A percentile compares a stretch with the other conserved stretches of the same genome.
These are phyloP conservation scores for Herpailurus yagouaroundi DNA, from an alignment of 2,113 vertebrate species.

Conservation along the genomic window DNA sequence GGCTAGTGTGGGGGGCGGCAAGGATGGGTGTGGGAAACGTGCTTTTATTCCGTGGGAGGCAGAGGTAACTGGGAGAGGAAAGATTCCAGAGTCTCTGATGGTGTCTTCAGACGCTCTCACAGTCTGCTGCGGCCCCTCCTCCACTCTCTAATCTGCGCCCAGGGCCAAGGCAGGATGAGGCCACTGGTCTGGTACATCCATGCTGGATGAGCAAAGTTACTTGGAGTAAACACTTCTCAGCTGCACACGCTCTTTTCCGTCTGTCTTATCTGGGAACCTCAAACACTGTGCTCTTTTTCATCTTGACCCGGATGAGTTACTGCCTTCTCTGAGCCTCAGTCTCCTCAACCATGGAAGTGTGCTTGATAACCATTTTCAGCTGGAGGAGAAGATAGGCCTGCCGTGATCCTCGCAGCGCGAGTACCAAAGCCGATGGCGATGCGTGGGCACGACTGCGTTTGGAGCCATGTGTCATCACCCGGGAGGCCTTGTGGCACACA, in stretches of 20 bases:
- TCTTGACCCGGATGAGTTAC: background rate
- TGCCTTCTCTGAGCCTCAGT: background rate
- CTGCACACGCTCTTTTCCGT: background rate
- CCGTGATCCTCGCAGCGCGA: background rate
- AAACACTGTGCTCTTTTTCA: background rate
- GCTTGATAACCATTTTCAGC: background rate
- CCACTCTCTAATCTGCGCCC: background rate
- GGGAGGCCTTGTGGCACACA: background rate
- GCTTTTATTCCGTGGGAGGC: background rate
- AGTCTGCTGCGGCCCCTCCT: background rate
- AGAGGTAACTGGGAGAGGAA: background rate
- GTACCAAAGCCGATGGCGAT: background rate
- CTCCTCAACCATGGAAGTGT: background rate
- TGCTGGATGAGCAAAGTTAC: background rate
- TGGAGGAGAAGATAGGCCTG: background rate
- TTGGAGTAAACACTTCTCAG: background rate
- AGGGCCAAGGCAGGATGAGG: slow-evolving; percentile 18
- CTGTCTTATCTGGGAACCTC: background rate
- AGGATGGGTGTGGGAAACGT: background rate
- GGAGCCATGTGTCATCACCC: background rate
- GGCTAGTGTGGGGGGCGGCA: background rate
- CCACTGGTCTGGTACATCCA: background rate
- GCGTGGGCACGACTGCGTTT: background rate
- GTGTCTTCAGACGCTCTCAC: background rate
- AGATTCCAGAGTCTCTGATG: background rate